phyloP scores from a whole-genome alignment of 2,888 invertebrate genomes.

The Metallyticus violacea region DNA sequence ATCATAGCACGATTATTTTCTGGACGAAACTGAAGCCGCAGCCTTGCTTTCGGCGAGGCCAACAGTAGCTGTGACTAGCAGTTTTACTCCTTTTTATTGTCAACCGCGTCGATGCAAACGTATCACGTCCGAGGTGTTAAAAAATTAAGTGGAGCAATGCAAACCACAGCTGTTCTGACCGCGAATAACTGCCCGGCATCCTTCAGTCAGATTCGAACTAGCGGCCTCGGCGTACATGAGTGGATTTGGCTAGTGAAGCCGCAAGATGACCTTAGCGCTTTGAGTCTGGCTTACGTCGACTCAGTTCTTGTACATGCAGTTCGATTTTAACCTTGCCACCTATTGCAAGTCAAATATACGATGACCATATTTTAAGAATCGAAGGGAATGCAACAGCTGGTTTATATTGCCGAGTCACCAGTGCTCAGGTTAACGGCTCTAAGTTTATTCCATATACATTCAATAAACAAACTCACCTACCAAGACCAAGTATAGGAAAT shows the following conservation, averaged over 20 bases:
- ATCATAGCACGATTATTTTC: no score
- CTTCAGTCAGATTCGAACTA: no score
- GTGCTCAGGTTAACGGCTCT: no score
- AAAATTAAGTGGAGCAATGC: no score
- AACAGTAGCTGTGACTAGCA: neutral
- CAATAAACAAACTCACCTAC: no score
- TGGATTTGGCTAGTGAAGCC: neutral
- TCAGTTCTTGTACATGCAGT: neutral
- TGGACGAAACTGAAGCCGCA: neutral
- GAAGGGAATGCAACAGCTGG: no score
- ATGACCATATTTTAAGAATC: no score
- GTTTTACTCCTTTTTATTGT: neutral
- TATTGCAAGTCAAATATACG: no score
- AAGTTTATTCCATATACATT: no score
- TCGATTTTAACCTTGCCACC: neutral
- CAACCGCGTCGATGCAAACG: neutral
- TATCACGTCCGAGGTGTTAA: neutral
- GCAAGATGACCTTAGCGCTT: neutral
- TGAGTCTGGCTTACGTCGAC: neutral
- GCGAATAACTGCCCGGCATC: neutral
- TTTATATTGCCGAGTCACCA: no score
- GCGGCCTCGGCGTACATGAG: neutral
- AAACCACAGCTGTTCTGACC: neutral
- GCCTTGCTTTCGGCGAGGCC: no score
- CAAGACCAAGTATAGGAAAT: no score